Conservation (phyloP, 2,797 vertebrate species). For the Malacoctenus gilli region DNA sequence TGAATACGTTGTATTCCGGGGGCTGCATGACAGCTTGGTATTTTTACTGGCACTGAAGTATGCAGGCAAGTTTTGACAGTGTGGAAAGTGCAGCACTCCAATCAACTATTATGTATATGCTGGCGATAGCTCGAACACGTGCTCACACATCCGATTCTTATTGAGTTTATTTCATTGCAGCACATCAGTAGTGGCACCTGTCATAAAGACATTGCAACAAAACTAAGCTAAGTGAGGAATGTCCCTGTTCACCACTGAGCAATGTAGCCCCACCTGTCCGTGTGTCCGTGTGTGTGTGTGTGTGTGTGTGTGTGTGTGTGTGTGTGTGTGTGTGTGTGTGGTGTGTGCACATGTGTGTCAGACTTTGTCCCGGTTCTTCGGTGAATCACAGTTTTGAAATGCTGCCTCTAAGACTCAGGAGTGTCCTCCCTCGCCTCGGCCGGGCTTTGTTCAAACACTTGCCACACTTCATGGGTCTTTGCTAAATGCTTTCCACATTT, state of each 20-base stretch:
- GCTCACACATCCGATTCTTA: neutral
- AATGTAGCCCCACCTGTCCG: constrained; percentile 44
- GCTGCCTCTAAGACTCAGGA: constrained; percentile 59
- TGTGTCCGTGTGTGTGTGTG: constrained; percentile 9
- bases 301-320: neutral
- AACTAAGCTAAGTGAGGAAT: constrained; percentile 10
- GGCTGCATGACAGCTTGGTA: neutral
- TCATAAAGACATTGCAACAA: constrained; percentile 14
- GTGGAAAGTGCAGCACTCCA: constrained; percentile 1
- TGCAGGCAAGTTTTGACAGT: constrained; percentile 19
- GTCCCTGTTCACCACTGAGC: constrained; percentile 38
- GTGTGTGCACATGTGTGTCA: constrained; percentile 4
- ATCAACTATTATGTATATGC: no score
- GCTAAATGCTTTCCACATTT: constrained; percentile 41
- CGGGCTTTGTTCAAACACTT: constrained; percentile 60
- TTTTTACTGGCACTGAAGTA: constrained; percentile 9
- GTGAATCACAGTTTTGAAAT: constrained; percentile 74
- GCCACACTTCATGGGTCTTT: constrained; percentile 49
- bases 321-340: constrained; percentile 9
- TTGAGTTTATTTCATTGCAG: constrained; percentile 1
- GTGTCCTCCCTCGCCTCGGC: constrained; percentile 61
- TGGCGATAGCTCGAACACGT: neutral
- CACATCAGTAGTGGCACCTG: neutral
- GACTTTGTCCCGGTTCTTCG: constrained; percentile 48
- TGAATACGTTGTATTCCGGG: no score